These are phyloP conservation scores for Apamea monoglypha DNA, from an alignment of 2,888 invertebrate genomes.

Conservation along the genomic window DNA sequence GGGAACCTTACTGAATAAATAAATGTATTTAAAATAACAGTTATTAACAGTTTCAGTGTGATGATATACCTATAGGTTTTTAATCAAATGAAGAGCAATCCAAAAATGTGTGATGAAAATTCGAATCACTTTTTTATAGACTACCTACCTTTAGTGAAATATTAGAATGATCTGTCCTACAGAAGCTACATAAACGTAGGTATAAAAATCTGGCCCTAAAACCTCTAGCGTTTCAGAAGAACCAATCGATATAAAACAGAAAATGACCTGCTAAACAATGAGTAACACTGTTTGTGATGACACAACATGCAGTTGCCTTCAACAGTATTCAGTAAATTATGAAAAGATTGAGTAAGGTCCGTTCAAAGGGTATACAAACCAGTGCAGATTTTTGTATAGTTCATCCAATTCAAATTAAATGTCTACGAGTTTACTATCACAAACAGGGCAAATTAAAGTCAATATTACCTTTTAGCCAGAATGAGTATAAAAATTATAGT, in stretches of 20 bases:
- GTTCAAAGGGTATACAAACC: conserved; percentile 10
- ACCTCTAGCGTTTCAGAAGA: not conserved
- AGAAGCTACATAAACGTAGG: not conserved
- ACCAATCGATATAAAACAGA: conserved; percentile 28
- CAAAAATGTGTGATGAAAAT: not conserved
- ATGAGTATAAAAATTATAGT: conserved; percentile 32
- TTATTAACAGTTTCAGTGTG: conserved; percentile 10
- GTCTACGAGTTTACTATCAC: conserved; percentile 39
- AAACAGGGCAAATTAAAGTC: conserved; percentile 58
- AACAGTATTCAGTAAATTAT: conserved; percentile 6
- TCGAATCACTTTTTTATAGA: not conserved
- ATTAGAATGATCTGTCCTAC: not conserved
- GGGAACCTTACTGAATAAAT: conserved; percentile 1
- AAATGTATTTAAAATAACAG: conserved; percentile 7
- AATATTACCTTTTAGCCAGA: conserved; percentile 59
- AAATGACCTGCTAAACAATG: conserved; percentile 39
- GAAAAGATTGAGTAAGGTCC: conserved; percentile 17
- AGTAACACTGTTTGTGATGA: conserved; percentile 57
- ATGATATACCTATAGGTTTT: not conserved
- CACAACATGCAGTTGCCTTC: conserved; percentile 44
- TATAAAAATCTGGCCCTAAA: conserved; percentile 1
- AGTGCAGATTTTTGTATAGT: not conserved
- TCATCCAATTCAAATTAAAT: conserved; percentile 20
- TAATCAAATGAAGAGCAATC: conserved; percentile 3
- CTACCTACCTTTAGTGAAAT: not conserved